These are phyloP conservation scores for Typhlichthys eigenmanni DNA, from an alignment of 2,797 vertebrate genomes.

Conservation along the genomic window DNA sequence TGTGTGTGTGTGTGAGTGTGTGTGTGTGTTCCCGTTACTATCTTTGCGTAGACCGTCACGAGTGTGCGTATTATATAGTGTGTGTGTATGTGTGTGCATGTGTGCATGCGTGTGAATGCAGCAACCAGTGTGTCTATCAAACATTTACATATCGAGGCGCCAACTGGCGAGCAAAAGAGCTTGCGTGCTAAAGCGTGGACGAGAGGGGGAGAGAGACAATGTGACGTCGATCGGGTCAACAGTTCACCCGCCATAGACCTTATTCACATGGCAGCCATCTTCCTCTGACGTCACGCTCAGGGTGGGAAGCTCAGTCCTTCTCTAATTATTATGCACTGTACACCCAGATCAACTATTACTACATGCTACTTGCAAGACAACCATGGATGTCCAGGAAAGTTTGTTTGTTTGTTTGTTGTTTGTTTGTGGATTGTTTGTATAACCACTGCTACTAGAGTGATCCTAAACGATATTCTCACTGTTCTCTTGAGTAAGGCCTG, in stretches of 20 bases:
- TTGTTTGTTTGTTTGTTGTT: background rate
- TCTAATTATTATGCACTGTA: too few relatives aligned
- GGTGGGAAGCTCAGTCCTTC: background rate
- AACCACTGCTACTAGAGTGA: background rate
- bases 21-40: too few relatives aligned
- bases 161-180: conserved; percentile 23
- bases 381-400: background rate
- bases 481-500: background rate
- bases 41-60: too few relatives aligned
- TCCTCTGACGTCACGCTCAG: too few relatives aligned
- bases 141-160: conserved; percentile 60
- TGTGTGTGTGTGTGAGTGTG: too few relatives aligned
- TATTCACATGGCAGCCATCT: too few relatives aligned
- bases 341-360: too few relatives aligned
- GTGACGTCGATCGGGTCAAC: conserved; percentile 49
- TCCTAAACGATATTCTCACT: background rate
- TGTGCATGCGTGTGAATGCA: conserved; percentile 45
- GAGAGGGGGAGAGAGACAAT: background rate
- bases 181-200: background rate
- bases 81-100: conserved; percentile 49
- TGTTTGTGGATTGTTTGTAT: conserved; percentile 1
- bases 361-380: too few relatives aligned
- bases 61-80: conserved; percentile 33
- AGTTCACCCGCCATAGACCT: conserved; percentile 49
- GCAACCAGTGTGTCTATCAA: conserved; percentile 52